Percentiles rank a stretch among this genome's conserved stretches.
Conservation (phyloP, 2,113 vertebrate species). For the Hemiprocne comata region DNA sequence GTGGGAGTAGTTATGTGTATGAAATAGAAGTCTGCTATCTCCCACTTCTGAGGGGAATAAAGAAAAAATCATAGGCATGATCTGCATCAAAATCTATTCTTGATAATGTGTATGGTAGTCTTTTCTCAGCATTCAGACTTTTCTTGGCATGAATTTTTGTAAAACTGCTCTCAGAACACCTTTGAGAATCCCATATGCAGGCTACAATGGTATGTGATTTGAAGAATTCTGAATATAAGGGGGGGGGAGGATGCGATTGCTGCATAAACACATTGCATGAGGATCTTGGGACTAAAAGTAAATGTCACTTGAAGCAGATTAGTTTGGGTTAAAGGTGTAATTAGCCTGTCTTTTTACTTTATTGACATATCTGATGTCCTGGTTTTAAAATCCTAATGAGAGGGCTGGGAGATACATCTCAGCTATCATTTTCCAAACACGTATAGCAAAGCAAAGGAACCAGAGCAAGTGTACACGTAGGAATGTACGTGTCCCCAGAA, state of each 20-base stretch:
- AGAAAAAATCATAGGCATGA: neutral
- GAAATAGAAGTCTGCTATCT: neutral
- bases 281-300: neutral
- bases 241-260: neutral
- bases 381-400: neutral
- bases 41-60: neutral
- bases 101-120: neutral
- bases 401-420: neutral
- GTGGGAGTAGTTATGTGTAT: accelerated
- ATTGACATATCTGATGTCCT: neutral
- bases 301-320: neutral
- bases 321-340: neutral
- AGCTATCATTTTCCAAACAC: neutral
- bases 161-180: neutral
- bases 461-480: neutral
- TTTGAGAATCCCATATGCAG: neutral
- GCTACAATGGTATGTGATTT: neutral
- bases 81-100: neutral
- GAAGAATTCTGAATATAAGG: neutral
- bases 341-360: neutral
- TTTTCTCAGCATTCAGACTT: neutral
- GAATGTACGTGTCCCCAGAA: accelerated
- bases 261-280: neutral
- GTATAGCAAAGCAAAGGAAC: neutral
- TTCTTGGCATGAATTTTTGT: neutral